Base-by-base conservation (phyloP, 1,140 invertebrate genomes). In the Lasaia peninsularis region DNA sequence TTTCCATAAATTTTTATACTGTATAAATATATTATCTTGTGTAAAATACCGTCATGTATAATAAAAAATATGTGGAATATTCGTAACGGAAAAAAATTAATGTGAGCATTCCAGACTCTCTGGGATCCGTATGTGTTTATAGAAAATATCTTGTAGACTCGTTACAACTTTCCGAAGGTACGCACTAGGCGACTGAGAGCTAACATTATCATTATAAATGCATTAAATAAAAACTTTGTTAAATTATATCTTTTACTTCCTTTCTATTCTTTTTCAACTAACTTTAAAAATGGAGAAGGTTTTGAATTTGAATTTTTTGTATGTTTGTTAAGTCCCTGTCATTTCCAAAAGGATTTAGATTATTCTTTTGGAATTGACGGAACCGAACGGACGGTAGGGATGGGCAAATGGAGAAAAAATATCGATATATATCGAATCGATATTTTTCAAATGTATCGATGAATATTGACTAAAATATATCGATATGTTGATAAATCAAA, bases 221-320 rank as follows among this genome's bases (percentile, higher is more conserved):
- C 84, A 85, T 88, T 82, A 86, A 88, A 86, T 86, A 87, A 87
- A 87, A 73, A 79, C 72, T 83, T 88, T 88, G 86, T 88, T 88
- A 88, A 87, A 85, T 75, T 61, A 52, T 44, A 49, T 71, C 58
- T 79, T 76, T 86, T 73, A 74, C 73, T 80, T 40, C 5, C 12
- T 14, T 37, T 28, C 11, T 1, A 1, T 1, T 12, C 1, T 54
- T 21, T 8, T 14, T 40, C 9, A 28, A 2, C 8, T 28, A 0
- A 2, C 24, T 28, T 12, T 28, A n/a, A n/a, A n/a, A n/a, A n/a
- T n/a, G n/a, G n/a, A n/a, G n/a, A n/a, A n/a, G n/a, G n/a, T n/a
- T n/a, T n/a, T n/a, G n/a, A n/a, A n/a, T n/a, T n/a, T n/a, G n/a
- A n/a, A n/a, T n/a, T n/a, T 28, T 10, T 18, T 21, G 12, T 8